Evolutionary conservation across 2,888 invertebrate genomes (phyloP).

Genomic region (Trissolcus brochymenae): DNA sequence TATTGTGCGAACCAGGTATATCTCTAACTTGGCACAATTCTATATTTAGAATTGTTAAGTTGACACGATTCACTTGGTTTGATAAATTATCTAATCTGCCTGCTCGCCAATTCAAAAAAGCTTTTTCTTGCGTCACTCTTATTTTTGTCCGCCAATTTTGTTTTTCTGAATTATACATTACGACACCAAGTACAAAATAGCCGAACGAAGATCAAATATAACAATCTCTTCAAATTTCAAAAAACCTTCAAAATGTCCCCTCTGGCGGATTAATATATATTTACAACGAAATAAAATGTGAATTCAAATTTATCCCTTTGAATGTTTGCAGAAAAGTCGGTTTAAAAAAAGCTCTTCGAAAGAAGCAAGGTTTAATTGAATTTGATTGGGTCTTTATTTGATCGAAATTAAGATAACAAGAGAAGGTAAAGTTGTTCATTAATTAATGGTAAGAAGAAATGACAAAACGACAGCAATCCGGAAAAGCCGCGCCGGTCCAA

Average conservation of each 20-base stretch:
- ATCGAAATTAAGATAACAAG: no score
- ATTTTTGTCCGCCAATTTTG: no score
- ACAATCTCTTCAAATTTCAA: no score
- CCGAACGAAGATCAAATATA: no score
- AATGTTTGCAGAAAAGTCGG: no score
- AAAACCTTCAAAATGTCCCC: no score
- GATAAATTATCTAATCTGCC: conserved; percentile 26
- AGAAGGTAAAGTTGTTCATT: conserved; percentile 4
- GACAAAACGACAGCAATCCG: conserved; percentile 13
- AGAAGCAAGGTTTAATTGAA: neutral
- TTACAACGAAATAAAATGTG: neutral
- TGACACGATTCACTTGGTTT: conserved; percentile 6
- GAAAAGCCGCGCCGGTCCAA: conserved; percentile 26
- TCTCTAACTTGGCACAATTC: conserved; percentile 9
- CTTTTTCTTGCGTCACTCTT: conserved; percentile 5
- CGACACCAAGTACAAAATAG: no score
- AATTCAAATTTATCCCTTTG: no score
- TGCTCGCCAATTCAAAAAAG: conserved; percentile 14
- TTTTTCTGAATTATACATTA: no score
- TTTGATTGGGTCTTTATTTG: no score
- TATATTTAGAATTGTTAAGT: conserved; percentile 1
- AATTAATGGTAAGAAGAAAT: conserved; percentile 4
- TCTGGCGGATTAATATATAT: no score
- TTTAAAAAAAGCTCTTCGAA: neutral
- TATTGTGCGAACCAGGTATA: conserved; percentile 13